Conservation (phyloP, 2,888 invertebrate species). For the Thera britannica region DNA sequence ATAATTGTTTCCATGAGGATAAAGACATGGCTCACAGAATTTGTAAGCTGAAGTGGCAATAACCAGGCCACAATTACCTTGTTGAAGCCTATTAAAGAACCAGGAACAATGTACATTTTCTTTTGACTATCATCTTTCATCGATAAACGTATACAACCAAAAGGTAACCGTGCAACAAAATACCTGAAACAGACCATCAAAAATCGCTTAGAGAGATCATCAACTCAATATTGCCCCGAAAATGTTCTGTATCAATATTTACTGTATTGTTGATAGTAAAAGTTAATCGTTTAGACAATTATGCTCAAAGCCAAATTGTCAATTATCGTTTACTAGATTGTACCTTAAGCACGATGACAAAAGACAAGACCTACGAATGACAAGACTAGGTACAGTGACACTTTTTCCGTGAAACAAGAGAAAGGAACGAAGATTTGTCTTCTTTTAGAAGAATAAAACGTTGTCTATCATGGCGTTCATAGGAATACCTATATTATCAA, state of each 20-base stretch:
- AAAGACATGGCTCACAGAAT: too few species aligned
- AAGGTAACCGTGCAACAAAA: slow-evolving; percentile 9
- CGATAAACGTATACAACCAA: too few species aligned
- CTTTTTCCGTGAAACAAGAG: too few species aligned
- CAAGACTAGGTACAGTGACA: too few species aligned
- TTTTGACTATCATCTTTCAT: too few species aligned
- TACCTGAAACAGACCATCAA: slow-evolving; percentile 57
- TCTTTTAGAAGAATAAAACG: too few species aligned
- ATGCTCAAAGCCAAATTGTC: slow-evolving; percentile 57
- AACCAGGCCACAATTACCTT: too few species aligned
- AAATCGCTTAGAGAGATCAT: slow-evolving; percentile 71
- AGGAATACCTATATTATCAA: not conserved
- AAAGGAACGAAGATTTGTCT: too few species aligned
- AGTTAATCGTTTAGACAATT: slow-evolving; percentile 64
- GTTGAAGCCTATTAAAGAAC: too few species aligned
- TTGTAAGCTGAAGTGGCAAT: too few species aligned
- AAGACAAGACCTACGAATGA: too few species aligned
- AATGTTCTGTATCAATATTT: slow-evolving; percentile 65
- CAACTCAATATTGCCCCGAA: slow-evolving; percentile 55
- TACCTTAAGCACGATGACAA: slow-evolving; percentile 15
- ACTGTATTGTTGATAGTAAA: slow-evolving; percentile 58
- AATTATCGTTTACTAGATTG: slow-evolving; percentile 57
- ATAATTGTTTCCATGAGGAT: not conserved
- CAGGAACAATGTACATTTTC: too few species aligned
- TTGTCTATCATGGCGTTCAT: not conserved